These are phyloP conservation scores for Chrysochloris asiatica DNA, from an alignment of 2,113 vertebrate species.

Conservation along the genomic window DNA sequence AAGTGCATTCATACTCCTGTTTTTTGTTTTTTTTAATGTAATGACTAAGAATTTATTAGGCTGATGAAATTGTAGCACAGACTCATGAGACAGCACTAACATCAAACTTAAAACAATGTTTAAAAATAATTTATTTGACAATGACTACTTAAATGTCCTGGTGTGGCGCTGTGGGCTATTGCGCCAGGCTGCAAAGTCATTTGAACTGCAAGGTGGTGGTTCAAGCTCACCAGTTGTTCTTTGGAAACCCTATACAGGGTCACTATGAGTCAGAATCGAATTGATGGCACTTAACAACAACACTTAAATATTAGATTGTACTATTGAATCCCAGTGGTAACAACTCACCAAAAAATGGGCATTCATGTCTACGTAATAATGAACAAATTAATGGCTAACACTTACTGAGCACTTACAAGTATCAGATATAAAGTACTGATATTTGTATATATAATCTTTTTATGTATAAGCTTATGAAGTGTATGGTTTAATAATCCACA, in stretches of 20 bases:
- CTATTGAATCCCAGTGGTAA: background rate
- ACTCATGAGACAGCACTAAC: background rate
- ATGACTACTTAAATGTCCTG: background rate
- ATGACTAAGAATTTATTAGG: background rate
- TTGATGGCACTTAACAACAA: no score
- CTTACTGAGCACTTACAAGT: background rate
- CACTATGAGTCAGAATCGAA: no score
- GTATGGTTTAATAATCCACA: background rate
- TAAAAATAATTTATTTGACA: background rate
- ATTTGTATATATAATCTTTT: background rate
- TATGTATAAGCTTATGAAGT: no score
- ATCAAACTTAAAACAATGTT: background rate
- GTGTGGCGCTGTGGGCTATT: no score
- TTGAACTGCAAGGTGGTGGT: no score
- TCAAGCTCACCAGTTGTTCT: no score
- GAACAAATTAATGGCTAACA: background rate
- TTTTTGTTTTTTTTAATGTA: background rate
- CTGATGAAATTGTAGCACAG: background rate
- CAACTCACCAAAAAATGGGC: background rate
- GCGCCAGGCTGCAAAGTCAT: no score
- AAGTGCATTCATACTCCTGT: background rate
- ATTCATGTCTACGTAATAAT: background rate
- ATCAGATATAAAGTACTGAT: background rate
- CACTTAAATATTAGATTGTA: background rate
- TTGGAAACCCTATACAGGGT: no score